phyloP scores from a whole-genome alignment of 1,140 invertebrate species.

The Drosophila subpulchrella region DNA sequence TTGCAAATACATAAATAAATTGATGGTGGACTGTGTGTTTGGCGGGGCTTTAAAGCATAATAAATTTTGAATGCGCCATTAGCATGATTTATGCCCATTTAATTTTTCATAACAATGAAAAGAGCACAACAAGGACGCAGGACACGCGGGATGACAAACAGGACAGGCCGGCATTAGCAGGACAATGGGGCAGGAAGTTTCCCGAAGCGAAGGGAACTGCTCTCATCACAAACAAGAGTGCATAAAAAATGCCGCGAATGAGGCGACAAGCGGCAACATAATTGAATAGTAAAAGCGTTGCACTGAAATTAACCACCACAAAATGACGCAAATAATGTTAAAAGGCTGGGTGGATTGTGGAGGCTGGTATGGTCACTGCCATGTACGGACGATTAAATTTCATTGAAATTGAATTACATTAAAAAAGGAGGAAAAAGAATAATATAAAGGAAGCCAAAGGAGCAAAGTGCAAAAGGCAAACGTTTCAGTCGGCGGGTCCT shows the following conservation, averaged over 20 bases:
- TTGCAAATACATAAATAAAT: conserved; percentile 69
- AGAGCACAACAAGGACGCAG: conserved; percentile 38
- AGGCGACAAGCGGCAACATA: conserved; percentile 68
- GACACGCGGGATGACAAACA: conserved; percentile 60
- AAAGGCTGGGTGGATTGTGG: conserved; percentile 5
- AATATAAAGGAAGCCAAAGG: conserved; percentile 11
- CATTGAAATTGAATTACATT: conserved; percentile 83
- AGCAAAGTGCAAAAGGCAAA: conserved; percentile 75
- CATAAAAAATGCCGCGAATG: conserved; percentile 68
- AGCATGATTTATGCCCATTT: conserved; percentile 84
- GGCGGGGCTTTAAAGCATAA: conserved; percentile 75
- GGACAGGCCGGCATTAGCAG: conserved; percentile 65
- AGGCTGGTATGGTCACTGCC: conserved; percentile 22
- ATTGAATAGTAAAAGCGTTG: conserved; percentile 81
- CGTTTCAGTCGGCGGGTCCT: conserved; percentile 34
- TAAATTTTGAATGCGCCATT: conserved; percentile 83
- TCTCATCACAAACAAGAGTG: conserved; percentile 65
- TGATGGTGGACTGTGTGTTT: conserved; percentile 46
- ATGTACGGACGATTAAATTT: conserved; percentile 81
- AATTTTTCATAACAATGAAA: conserved; percentile 82
- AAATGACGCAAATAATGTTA: conserved; percentile 81
- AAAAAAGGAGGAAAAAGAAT: conserved; percentile 38
- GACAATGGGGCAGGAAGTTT: conserved; percentile 50
- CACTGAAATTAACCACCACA: conserved; percentile 83
- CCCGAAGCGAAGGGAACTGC: conserved; percentile 4